phyloP scores from a whole-genome alignment of 2,888 invertebrate species.

The Lycophotia porphyrea region DNA sequence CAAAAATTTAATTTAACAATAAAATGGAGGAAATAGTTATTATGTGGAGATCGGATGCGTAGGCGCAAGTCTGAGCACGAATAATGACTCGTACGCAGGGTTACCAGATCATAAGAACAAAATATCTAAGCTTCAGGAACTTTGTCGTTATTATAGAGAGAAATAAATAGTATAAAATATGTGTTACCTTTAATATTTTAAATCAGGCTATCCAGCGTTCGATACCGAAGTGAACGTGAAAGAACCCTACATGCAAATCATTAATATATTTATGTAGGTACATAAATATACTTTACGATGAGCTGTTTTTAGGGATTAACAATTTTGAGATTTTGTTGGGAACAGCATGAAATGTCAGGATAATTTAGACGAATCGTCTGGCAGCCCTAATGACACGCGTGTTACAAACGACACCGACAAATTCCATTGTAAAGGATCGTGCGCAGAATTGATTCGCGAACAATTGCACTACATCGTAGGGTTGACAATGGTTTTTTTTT shows the following conservation, averaged over 20 bases:
- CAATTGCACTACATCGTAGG: constrained; percentile 58
- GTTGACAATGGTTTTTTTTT: constrained; percentile 28
- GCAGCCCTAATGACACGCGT: constrained; percentile 58
- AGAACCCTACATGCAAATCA: not conserved
- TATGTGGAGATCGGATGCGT: constrained; percentile 63
- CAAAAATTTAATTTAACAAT: constrained; percentile 48
- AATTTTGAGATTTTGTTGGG: not conserved
- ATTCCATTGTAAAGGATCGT: constrained; percentile 74
- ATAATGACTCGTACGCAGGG: constrained; percentile 70
- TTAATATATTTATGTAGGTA: too few species aligned
- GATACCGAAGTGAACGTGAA: not conserved
- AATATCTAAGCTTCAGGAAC: not conserved
- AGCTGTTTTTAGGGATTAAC: not conserved
- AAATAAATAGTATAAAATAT: not conserved
- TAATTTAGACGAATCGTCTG: not conserved
- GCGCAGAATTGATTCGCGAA: constrained; percentile 73
- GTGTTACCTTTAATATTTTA: not conserved
- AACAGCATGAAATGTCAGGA: not conserved
- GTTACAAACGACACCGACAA: constrained; percentile 69
- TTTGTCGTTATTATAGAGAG: not conserved
- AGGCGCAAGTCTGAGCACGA: constrained; percentile 70
- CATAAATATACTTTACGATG: not conserved
- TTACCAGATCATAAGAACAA: not conserved
- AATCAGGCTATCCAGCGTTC: not conserved
- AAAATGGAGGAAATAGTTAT: constrained; percentile 62